Percentiles rank a stretch among this genome's conserved stretches.
These are phyloP conservation scores for Pangasianodon gigas DNA, from an alignment of 2,113 vertebrate genomes.

Conservation along the genomic window DNA sequence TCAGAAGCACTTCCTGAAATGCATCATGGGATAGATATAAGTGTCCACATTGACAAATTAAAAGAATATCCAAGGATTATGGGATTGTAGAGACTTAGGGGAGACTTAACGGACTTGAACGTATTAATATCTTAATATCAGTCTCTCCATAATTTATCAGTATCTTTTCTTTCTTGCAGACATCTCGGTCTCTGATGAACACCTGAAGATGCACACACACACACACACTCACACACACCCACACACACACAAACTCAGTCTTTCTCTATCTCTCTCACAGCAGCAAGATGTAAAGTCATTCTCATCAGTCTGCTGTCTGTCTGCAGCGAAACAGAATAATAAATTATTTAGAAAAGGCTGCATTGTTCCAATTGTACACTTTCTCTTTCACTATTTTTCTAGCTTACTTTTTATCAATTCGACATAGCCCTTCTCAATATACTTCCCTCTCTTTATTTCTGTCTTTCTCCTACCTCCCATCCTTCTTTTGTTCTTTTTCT, in stretches of 20 bases:
- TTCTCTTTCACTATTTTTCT: background rate
- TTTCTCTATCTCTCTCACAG: background rate
- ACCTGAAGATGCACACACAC: background rate
- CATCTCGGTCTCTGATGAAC: background rate
- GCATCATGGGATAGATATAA: conserved; percentile 77
- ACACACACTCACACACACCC: background rate
- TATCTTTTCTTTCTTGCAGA: background rate
- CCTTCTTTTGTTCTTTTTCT: background rate
- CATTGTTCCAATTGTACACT: background rate
- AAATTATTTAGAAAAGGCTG: background rate
- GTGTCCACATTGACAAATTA: conserved; percentile 57
- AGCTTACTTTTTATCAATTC: background rate
- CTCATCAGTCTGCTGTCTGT: conserved; percentile 15
- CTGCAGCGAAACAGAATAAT: background rate
- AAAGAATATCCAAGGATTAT: conserved; percentile 54
- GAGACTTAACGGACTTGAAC: conserved; percentile 41
- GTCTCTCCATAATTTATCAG: background rate
- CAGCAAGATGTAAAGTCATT: background rate
- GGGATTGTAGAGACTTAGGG: conserved; percentile 62
- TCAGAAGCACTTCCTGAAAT: conserved; percentile 68
- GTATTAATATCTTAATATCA: background rate
- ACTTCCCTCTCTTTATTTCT: background rate
- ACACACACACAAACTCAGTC: no score
- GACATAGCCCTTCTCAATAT: background rate
- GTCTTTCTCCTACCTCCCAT: background rate